Base-by-base conservation (phyloP, 1,140 invertebrate genomes). In the Campoletis sonorensis region DNA sequence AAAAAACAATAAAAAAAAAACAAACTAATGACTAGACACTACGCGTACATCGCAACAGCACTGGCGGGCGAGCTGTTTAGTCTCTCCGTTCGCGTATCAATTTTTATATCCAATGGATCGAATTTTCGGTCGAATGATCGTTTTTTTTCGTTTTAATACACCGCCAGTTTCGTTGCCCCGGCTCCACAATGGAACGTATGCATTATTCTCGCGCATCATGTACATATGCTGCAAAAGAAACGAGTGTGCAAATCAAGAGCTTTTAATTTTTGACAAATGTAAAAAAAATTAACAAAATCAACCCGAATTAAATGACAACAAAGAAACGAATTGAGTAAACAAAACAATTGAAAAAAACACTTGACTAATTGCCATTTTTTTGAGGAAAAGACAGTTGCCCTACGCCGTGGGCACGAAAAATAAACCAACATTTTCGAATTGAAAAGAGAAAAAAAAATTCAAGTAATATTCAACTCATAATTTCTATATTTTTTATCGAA, bases 221-320 rank as follows among this genome's bases (percentile, higher is more conserved):
- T 71, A 68, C 27, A 71, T 30, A 37, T 71, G 68, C 68, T 71
- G 68, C 68, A 71, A 58, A 58, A 18, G 67, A 78, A 51, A 78
- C 54, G 76, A 78, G 54, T 64, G 61, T 58, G 76, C 54, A 64
- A 78, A 78, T 49, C 49, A 78, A 33, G 37, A 78, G 54, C 33
- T 1, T 40, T 58, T 4, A 58, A 78, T 71, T 58, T 58, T 23
- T 4, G 18, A 58, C 13, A 21, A 1, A n/a, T 10, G 5, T 10
- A 33, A 33, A 33, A 33, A 33, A 33, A n/a, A n/a, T 54, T 54
- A 4, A 7, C 51, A 54, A 58, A n/a, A 23, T 58, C 21, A 1
- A 58, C 64, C n/a, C 16, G 54, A n/a, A 80, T 54, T 72, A 72
- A 80, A 80, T 11, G 23, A 18, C 13, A 80, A 68, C 45, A 8